Percentiles rank a stretch among this genome's conserved stretches.
Conservation (phyloP, 2,797 vertebrate genomes). For the Gobionotothen gibberifrons region DNA sequence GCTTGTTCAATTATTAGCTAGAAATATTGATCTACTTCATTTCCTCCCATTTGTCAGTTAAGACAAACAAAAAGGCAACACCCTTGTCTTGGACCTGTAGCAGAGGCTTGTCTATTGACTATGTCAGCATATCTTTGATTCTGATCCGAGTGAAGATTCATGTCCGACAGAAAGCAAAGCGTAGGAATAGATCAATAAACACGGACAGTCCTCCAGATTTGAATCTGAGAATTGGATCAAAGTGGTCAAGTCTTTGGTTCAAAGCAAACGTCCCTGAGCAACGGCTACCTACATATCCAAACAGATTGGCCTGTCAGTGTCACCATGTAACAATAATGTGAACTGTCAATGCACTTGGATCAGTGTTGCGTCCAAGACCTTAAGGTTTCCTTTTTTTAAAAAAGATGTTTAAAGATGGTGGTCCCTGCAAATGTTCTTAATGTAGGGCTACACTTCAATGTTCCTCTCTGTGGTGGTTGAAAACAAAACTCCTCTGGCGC, state of each 20-base stretch:
- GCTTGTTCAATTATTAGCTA: constrained; percentile 51
- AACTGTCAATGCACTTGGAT: constrained; percentile 19
- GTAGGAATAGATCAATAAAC: constrained; percentile 60
- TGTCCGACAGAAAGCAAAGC: constrained; percentile 48
- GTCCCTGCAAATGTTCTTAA: background rate
- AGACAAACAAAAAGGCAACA: constrained; percentile 47
- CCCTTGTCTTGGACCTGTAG: constrained; percentile 29
- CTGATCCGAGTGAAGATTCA: constrained; percentile 60
- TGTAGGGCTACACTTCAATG: background rate
- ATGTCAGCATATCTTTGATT: constrained; percentile 54
- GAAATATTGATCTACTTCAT: constrained; percentile 51
- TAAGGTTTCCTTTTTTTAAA: background rate
- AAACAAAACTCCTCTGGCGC: too few relatives aligned
- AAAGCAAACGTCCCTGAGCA: constrained; percentile 53
- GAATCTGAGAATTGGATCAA: constrained; percentile 59
- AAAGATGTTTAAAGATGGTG: background rate
- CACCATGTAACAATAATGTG: constrained; percentile 33
- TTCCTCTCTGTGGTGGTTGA: background rate
- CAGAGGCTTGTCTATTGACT: constrained; percentile 57
- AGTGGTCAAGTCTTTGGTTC: constrained; percentile 64
- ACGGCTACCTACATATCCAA: constrained; percentile 25
- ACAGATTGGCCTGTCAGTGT: constrained; percentile 58
- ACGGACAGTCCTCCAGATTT: constrained; percentile 40
- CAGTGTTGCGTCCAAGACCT: background rate
- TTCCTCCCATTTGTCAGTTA: constrained; percentile 43